Base-by-base conservation (phyloP, 2,797 vertebrate genomes). In the Ptychobarbus kaznakovi region DNA sequence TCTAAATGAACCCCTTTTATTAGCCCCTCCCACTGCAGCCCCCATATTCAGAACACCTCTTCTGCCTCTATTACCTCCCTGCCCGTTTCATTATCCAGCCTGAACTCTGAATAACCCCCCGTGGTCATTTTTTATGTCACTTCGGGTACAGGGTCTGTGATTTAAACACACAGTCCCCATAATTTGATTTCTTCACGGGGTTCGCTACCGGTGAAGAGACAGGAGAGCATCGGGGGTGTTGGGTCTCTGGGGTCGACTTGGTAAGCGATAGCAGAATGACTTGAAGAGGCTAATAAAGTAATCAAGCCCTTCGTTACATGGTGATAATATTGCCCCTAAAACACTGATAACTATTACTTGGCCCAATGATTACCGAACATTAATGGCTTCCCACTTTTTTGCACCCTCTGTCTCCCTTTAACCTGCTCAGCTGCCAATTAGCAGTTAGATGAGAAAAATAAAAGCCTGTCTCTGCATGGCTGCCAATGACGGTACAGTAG, bases 71-170 rank as follows among this genome's bases (percentile, higher is more conserved):
- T 96, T 95, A 96, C 95, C 94, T 95, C 91, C 82, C 92, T 94
- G 95, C 94, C 94, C 94, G 94, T 96, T 96, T 96, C 95, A 96
- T 96, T 96, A 96, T 95, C 95, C 94, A 90, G 92, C 84, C 92
- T 96, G 95, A 96, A 96, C 95, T 96, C 95, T 95, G 92, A 87
- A 93, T 96, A 96, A 96, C 95, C 95, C 95, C 94, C 91, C 92
- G 87, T 46, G 94, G 94, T 95, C 94, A 96, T 96, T 95, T 95
- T 95, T 96, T 96, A 96, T 96, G 95, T 96, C 95, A 95, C 92
- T 92, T 88, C 90, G 93, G 93, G 94, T 94, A 90, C 86, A 90
- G 94, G 94, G 92, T 81, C 87, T 81, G 91, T 96, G 95, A 96
- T 96, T 96, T 96, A 96, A 95, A 93, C 93, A 92, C 92, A 93